A percentile compares a stretch with the other conserved stretches of the same genome.
Evolutionary conservation across 1,140 invertebrate genomes (phyloP).

Genomic region (Microplitis mediator): DNA sequence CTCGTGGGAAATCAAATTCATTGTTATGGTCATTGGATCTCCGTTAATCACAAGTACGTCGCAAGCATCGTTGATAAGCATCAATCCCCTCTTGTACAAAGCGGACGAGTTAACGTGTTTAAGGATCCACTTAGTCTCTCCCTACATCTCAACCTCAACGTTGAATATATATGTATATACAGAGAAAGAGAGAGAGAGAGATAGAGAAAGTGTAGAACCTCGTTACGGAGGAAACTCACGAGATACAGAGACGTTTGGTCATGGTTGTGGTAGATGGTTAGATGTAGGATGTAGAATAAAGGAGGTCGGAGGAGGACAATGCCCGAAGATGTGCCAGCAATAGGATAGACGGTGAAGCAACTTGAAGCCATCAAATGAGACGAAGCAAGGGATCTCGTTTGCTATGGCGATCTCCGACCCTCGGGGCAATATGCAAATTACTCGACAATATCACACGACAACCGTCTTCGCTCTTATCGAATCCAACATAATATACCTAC

Average conservation of each 20-base stretch:
- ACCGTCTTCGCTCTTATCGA: slow-evolving; percentile 29
- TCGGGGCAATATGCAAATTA: slow-evolving; percentile 34
- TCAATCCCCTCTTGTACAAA: slow-evolving; percentile 11
- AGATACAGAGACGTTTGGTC: too few relatives aligned
- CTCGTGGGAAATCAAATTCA: slow-evolving; percentile 19
- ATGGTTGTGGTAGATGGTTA: too few relatives aligned
- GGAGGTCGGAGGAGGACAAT: slow-evolving; percentile 8
- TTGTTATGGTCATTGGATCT: slow-evolving; percentile 32
- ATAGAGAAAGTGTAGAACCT: slow-evolving; percentile 6
- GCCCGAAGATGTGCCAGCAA: slow-evolving; percentile 12
- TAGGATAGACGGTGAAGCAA: neutral
- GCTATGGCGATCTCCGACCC: slow-evolving; percentile 26
- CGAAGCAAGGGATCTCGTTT: slow-evolving; percentile 24
- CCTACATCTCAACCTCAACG: neutral
- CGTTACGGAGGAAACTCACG: slow-evolving; percentile 14
- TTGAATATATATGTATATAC: too few relatives aligned
- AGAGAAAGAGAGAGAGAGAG: too few relatives aligned
- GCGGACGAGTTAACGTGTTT: slow-evolving; percentile 28
- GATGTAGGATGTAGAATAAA: too few relatives aligned
- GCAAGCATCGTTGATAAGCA: slow-evolving; percentile 29
- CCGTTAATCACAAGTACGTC: slow-evolving; percentile 32
- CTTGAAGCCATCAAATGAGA: neutral
- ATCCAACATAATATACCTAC: slow-evolving; percentile 29
- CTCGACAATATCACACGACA: slow-evolving; percentile 28
- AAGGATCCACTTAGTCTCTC: slow-evolving; percentile 32